Base-by-base conservation (phyloP, 2,797 vertebrate genomes). In the Anas bernieri region DNA sequence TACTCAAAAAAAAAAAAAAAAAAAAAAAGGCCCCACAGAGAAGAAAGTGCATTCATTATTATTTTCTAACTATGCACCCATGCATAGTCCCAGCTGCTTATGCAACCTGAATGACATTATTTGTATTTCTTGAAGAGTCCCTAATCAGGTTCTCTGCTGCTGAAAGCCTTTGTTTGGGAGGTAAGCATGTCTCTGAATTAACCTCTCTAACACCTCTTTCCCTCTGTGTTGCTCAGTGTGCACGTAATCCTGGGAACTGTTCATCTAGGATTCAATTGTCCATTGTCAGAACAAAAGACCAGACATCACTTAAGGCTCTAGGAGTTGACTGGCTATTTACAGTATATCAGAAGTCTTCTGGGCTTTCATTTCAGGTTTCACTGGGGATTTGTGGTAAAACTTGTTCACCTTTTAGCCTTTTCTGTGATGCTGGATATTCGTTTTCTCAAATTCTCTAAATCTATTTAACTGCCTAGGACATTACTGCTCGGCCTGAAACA, bases 221-320 rank as follows among this genome's bases (percentile, higher is more conserved):
- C 76, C 39, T 86, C 69, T 89, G 6, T 73, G 59, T 46, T 12
- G 17, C 80, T 93, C 83, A 86, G 35, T 2, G 15, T 5, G 2
- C 67, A 84, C 6, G 0, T 90, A 94, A 92, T 94, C 94, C 94
- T 96, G 92, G 90, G 90, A 95, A 96, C 82, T 8, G 76, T 95
- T 96, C 84, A 63, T 95, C 83, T 80, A 79, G 68, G 58, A 90
- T 92, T 93, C 90, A 92, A 74, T 96, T 93, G 90, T 95, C 88
- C 81, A 58, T 90, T 93, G 89, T 90, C 89, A 84, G 92, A 94
- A 94, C 87, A 91, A 90, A 96, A 83, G 92, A 85, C 72, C 72
- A 88, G 89, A 93, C 93, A 93, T 92, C 90, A 76, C 73, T 96
- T 95, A 84, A 95, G 81, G 56, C 55, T 92, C 76, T 85, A 69